These are phyloP conservation scores for Deilephila elpenor DNA, from an alignment of 2,888 invertebrate genomes.

Conservation along the genomic window DNA sequence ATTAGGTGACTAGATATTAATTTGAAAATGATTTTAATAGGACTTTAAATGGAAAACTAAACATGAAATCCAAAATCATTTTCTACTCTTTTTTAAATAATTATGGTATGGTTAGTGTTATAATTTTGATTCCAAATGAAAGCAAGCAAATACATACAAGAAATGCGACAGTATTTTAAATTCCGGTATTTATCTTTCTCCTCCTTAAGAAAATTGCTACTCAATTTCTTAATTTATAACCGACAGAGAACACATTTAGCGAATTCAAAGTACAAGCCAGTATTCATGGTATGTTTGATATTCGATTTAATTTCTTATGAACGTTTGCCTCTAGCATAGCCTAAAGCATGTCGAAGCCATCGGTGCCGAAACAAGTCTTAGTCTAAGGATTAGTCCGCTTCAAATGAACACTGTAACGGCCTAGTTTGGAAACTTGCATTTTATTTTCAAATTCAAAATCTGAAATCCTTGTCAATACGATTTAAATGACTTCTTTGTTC, in stretches of 20 bases:
- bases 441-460: neutral
- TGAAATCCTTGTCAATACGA: neutral
- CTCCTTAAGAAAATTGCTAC: neutral
- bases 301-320: constrained; percentile 7
- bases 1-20: neutral
- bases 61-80: no score
- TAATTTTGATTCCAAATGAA: no score
- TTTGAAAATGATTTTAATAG: neutral
- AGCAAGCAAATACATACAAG: no score
- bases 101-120: no score
- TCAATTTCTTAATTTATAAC: neutral
- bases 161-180: no score
- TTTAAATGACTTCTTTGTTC: constrained; percentile 35
- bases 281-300: constrained; percentile 20
- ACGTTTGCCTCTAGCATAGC: neutral
- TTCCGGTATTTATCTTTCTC: no score
- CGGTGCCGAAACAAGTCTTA: neutral
- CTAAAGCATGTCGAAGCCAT: constrained; percentile 1
- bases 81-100: no score
- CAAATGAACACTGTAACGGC: neutral
- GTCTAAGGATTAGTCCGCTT: neutral
- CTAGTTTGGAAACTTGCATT: neutral
- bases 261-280: neutral
- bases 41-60: no score
- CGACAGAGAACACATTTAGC: no score